Evolutionary conservation across 2,113 vertebrate genomes (phyloP).

Genomic region (Pedionomus torquatus): DNA sequence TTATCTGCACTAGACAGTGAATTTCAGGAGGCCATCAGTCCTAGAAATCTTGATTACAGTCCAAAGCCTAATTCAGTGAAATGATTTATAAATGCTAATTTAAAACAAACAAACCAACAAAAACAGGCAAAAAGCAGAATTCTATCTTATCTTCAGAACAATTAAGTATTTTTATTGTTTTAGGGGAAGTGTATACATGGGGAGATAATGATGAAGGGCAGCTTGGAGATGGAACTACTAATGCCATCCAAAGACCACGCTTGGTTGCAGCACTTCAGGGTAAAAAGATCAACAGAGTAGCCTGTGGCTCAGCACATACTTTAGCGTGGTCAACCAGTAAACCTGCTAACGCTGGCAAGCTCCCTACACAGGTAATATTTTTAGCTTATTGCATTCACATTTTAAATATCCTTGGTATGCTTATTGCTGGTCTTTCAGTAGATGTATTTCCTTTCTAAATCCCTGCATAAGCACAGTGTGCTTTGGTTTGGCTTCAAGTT

Average conservation of each 20-base stretch:
- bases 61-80: neutral
- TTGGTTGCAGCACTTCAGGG: slow-evolving; percentile 95
- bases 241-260: slow-evolving; percentile 95
- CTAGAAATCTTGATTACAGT: neutral
- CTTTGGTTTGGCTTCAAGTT: neutral
- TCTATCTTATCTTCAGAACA: neutral
- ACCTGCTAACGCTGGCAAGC: slow-evolving; percentile 94
- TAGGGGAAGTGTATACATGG: slow-evolving; percentile 98
- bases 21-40: neutral
- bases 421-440: neutral
- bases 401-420: neutral
- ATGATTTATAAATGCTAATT: neutral
- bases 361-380: slow-evolving; percentile 89
- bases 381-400: neutral
- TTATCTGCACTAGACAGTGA: neutral
- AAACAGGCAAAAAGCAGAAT: neutral
- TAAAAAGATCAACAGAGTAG: slow-evolving; percentile 98
- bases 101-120: neutral
- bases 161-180: neutral
- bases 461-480: neutral
- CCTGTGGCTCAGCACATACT: slow-evolving; percentile 96
- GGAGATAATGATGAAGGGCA: slow-evolving; percentile 99
- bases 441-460: neutral
- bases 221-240: slow-evolving; percentile 96
- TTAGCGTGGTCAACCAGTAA: slow-evolving; percentile 98